Base-by-base conservation (phyloP, 2,888 invertebrate genomes). In the Cataglyphis rosenhaueri region DNA sequence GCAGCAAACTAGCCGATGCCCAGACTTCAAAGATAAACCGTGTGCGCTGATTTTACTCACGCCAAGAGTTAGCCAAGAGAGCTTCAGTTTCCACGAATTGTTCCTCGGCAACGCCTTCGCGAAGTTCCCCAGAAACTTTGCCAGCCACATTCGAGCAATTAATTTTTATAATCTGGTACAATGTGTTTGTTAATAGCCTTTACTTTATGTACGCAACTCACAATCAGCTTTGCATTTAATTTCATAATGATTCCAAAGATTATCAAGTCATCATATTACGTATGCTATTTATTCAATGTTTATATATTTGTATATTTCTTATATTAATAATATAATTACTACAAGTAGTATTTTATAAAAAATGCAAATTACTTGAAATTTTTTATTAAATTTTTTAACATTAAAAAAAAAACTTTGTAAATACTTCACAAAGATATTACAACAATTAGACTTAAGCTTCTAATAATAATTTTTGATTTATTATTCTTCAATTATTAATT, bases 1-100 rank as follows among this genome's bases (percentile, higher is more conserved):
- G 78, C 70, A 79, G 59, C 59, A 18, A 21, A 15, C 76, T 21
- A 21, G 8, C 32, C 15, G 68, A n/a, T 18, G 35, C 12, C 44
- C 18, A 6, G 57, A 48, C 29, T 57, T 57, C 35, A 44, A 78
- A 70, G 59, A 78, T 78, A 70, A 78, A 78, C 59, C 32, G 32
- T 21, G 70, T 25, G 32, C 32, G 32, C 59, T 61, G 78, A 59
- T 78, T 78, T 78, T 25, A 48, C 12, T 48, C 35, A 18, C 35
- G 32, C 21, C 35, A 12, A 52, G 57, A 21, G 32, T 44, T 59
- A 78, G 70, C 70, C 70, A 70, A 78, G 55, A 21, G 32, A 48
- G 21, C 3, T 21, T 68, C 57, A 12, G n/a, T 18, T 76, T 15
- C 12, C 21, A 25, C 41, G 21, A 70, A 21, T 57, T 21, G 66